phyloP scores from a whole-genome alignment of 2,113 vertebrate species.

The Hippotragus niger region DNA sequence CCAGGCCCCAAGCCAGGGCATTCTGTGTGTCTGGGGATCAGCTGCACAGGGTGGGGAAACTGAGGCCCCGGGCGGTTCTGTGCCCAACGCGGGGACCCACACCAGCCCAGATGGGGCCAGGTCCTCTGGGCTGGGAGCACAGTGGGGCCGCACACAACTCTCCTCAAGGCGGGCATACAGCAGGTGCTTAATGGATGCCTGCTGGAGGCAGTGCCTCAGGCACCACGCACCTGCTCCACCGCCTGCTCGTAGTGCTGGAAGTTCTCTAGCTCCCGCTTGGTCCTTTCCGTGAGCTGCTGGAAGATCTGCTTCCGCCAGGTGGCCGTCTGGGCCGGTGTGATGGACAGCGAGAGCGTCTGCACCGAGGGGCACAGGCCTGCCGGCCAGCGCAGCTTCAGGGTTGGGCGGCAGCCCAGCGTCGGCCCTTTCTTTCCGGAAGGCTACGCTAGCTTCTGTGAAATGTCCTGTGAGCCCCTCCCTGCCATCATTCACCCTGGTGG shows the following conservation, averaged over 20 bases:
- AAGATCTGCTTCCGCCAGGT: conserved; percentile 95
- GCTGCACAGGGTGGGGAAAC: neutral
- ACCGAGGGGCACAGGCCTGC: conserved; percentile 85
- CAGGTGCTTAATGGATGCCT: fast-evolving
- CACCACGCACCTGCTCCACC: conserved; percentile 88
- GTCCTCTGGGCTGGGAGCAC: neutral
- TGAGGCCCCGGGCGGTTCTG: neutral
- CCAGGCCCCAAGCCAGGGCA: neutral
- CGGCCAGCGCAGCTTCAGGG: conserved; percentile 36
- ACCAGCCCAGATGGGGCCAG: fast-evolving
- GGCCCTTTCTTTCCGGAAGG: neutral
- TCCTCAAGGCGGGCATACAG: neutral
- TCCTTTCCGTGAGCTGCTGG: conserved; percentile 93
- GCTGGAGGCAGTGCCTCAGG: fast-evolving
- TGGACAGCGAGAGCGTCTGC: conserved; percentile 89
- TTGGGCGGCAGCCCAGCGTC: neutral
- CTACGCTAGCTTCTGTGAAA: neutral
- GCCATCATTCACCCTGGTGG: fast-evolving
- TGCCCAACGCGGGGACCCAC: neutral
- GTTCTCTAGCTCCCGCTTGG: conserved; percentile 93
- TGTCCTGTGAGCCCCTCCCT: neutral
- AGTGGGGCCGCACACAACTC: neutral
- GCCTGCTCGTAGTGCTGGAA: conserved; percentile 96
- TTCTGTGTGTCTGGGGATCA: fast-evolving
- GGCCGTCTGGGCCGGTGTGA: conserved; percentile 90